Conservation (phyloP, 2,888 invertebrate species). For the Drosophila kambysellisi region DNA sequence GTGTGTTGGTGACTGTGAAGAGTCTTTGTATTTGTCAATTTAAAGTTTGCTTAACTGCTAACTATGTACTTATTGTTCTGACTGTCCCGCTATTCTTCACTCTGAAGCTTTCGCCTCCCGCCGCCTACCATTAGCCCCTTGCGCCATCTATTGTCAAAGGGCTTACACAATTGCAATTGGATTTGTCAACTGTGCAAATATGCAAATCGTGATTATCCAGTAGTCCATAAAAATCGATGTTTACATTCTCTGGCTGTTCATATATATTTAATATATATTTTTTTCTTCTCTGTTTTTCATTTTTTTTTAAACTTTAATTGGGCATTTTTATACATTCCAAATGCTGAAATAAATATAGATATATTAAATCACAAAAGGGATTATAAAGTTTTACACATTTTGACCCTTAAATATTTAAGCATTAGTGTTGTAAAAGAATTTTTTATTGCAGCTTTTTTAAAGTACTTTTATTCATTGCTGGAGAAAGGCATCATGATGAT, state of each 20-base stretch:
- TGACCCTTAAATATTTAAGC: background rate
- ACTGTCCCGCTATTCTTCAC: background rate
- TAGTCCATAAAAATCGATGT: slow-evolving; percentile 22
- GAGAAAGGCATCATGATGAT: background rate
- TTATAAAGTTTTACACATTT: background rate
- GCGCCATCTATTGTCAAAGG: slow-evolving; percentile 31
- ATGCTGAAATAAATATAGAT: background rate
- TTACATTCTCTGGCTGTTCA: background rate
- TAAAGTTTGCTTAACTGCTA: slow-evolving; percentile 59
- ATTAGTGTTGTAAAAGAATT: background rate
- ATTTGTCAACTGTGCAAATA: slow-evolving; percentile 48
- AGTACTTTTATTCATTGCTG: background rate
- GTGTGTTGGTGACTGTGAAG: slow-evolving; percentile 18
- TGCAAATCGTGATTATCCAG: slow-evolving; percentile 28
- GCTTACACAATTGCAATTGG: slow-evolving; percentile 65
- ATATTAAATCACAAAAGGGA: background rate
- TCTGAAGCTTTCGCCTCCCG: background rate
- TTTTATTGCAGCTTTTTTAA: background rate
- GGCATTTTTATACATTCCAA: background rate
- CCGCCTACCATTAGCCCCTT: no score
- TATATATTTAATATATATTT: background rate
- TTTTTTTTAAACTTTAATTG: background rate
- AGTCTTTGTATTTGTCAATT: slow-evolving; percentile 57
- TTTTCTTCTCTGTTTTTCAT: background rate
- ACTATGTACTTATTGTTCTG: slow-evolving; percentile 19